A percentile compares a stretch with the other conserved stretches of the same genome.
Conservation (phyloP, 2,113 vertebrate genomes). For the Sphaerodactylus townsendi region DNA sequence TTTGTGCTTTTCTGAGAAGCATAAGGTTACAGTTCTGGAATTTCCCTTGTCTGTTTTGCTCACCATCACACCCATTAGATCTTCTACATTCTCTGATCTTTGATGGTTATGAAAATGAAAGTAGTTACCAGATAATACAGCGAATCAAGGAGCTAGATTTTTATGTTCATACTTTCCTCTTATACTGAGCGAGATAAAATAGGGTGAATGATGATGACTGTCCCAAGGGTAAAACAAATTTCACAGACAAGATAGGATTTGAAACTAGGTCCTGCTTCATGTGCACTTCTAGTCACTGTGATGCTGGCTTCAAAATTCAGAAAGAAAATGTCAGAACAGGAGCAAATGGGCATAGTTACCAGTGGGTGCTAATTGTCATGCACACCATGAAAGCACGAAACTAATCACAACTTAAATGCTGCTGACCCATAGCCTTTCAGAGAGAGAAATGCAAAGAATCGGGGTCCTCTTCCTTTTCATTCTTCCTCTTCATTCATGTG, state of each 20-base stretch:
- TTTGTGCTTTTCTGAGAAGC: background rate
- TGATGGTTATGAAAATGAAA: background rate
- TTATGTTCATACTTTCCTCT: background rate
- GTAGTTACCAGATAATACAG: background rate
- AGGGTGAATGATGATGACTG: background rate
- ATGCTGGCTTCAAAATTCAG: background rate
- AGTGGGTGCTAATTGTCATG: constrained; percentile 1
- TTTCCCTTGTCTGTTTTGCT: background rate
- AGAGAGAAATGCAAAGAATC: constrained; percentile 27
- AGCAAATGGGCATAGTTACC: background rate
- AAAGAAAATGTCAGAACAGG: background rate
- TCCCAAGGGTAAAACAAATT: background rate
- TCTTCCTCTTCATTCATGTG: constrained; percentile 25
- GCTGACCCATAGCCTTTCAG: constrained; percentile 6
- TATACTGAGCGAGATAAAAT: background rate
- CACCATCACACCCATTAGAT: background rate
- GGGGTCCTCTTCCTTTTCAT: background rate
- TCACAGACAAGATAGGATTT: background rate
- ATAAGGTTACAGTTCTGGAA: background rate
- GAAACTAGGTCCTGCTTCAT: background rate
- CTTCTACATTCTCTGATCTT: background rate
- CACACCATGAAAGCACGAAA: background rate
- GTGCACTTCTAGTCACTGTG: background rate
- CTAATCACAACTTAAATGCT: background rate
- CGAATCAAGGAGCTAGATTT: background rate